These are phyloP conservation scores for Heliconius cydno DNA, from an alignment of 2,888 invertebrate species.

Conservation along the genomic window DNA sequence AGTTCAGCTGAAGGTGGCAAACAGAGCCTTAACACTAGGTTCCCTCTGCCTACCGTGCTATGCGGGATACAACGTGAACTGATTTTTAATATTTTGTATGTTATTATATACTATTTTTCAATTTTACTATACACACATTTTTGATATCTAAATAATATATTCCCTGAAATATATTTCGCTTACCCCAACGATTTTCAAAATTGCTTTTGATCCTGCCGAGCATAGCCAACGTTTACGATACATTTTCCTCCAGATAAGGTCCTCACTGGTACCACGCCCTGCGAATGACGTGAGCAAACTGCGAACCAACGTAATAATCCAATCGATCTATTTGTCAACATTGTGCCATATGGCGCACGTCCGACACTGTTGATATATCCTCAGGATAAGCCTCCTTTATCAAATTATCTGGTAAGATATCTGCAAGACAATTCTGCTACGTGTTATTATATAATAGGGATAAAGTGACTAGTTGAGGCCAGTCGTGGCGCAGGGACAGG, in stretches of 20 bases:
- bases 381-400: constrained; percentile 37
- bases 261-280: constrained; percentile 13
- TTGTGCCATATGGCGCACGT: constrained; percentile 38
- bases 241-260: constrained; percentile 9
- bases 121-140: too few relatives aligned
- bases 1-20: too few relatives aligned
- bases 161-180: not conserved
- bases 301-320: constrained; percentile 47
- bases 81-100: too few relatives aligned
- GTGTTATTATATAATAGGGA: constrained; percentile 19
- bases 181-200: not conserved
- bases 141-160: not conserved
- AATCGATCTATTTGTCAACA: constrained; percentile 45
- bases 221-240: not conserved
- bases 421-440: constrained; percentile 23
- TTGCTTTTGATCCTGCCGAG: not conserved
- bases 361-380: constrained; percentile 44
- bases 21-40: too few relatives aligned
- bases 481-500: too few relatives aligned
- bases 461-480: too few relatives aligned
- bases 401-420: constrained; percentile 40
- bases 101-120: too few relatives aligned
- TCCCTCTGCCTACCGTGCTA: too few relatives aligned
- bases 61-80: too few relatives aligned
- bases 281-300: constrained; percentile 58